phyloP scores from a whole-genome alignment of 2,797 vertebrate genomes.

The Megaceryle alcyon region DNA sequence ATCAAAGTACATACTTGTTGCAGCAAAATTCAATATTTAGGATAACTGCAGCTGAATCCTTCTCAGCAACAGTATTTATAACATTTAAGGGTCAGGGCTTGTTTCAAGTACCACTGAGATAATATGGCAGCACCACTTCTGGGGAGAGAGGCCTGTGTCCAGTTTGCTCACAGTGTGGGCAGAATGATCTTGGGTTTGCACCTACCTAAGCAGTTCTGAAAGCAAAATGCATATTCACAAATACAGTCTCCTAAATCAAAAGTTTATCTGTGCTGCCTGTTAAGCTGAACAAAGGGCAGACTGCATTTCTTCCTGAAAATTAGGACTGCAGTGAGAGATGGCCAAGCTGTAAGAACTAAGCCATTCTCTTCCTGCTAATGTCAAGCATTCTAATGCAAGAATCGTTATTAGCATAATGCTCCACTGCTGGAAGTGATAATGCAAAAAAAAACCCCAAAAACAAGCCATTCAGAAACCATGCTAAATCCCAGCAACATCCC shows the following conservation, averaged over 20 bases:
- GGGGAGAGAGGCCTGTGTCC: background rate
- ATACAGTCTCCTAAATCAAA: background rate
- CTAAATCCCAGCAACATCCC: background rate
- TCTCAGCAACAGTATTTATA: background rate
- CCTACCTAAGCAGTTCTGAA: background rate
- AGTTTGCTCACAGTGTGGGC: background rate
- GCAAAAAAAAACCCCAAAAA: background rate
- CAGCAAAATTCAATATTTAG: background rate
- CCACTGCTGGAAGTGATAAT: background rate
- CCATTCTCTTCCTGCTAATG: background rate
- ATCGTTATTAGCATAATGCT: background rate
- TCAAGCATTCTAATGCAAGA: background rate
- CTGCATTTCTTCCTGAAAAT: background rate
- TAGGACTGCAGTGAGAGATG: background rate
- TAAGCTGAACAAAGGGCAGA: background rate
- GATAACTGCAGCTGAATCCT: background rate
- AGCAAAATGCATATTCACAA: background rate
- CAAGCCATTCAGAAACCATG: background rate
- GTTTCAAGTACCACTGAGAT: background rate
- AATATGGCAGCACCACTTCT: background rate
- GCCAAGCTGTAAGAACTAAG: background rate
- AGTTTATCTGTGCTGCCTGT: background rate
- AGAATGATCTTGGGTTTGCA: background rate
- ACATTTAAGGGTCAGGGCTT: background rate
- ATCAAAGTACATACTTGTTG: background rate